Percentiles rank a stretch among this genome's conserved stretches.
Evolutionary conservation across 1,140 invertebrate species (phyloP).

Genomic region (Stegodyphus dumicola): DNA sequence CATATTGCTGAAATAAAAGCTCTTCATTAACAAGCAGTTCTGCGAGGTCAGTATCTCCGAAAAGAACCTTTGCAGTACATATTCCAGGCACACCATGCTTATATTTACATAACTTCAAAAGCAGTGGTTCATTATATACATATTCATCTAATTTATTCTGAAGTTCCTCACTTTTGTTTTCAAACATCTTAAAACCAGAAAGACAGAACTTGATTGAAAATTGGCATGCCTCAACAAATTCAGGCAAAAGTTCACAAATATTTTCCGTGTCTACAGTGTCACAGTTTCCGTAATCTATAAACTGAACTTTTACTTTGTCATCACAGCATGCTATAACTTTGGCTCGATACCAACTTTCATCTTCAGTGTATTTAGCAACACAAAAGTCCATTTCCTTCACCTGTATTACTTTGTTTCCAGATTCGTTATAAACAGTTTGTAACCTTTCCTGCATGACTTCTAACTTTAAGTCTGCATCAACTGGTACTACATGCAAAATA

Average conservation of each 20-base stretch:
- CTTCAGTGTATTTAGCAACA: slow-evolving; percentile 42
- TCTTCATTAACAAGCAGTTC: slow-evolving; percentile 11
- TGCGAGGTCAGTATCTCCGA: background rate
- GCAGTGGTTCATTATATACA: slow-evolving; percentile 8
- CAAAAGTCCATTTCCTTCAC: slow-evolving; percentile 10
- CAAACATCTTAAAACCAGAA: slow-evolving; percentile 2
- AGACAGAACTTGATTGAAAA: slow-evolving; percentile 18
- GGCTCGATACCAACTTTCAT: slow-evolving; percentile 58
- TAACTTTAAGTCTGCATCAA: slow-evolving; percentile 12
- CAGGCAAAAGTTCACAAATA: slow-evolving; percentile 6
- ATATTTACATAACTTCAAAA: slow-evolving; percentile 29
- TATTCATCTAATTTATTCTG: slow-evolving; percentile 20
- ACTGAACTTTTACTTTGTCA: slow-evolving; percentile 23
- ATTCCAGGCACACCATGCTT: background rate
- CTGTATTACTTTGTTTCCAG: background rate
- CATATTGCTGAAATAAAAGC: background rate
- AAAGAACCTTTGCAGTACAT: slow-evolving; percentile 7
- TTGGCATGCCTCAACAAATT: slow-evolving; percentile 1
- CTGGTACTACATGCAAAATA: slow-evolving; percentile 13
- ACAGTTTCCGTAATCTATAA: slow-evolving; percentile 57
- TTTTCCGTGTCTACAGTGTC: slow-evolving; percentile 5
- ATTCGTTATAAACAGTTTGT: slow-evolving; percentile 6
- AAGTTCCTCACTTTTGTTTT: background rate
- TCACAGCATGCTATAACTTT: slow-evolving; percentile 7
- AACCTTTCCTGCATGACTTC: slow-evolving; percentile 10